Conservation (phyloP, 2,888 invertebrate species). For the Perithous albicinctus region DNA sequence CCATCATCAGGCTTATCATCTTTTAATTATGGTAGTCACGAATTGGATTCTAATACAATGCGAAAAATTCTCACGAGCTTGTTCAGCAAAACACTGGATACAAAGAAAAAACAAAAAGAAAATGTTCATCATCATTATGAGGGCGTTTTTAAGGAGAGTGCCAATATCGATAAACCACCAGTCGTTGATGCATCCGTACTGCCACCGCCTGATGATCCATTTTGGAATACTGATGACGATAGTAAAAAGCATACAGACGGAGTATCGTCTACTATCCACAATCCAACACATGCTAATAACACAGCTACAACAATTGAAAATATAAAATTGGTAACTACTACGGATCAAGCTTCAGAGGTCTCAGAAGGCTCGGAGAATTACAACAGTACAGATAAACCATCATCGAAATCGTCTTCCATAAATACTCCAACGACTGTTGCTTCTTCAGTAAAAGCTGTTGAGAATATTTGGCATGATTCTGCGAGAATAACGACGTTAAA, state of each 20-base stretch:
- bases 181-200: slow-evolving; percentile 12
- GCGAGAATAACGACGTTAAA: not conserved
- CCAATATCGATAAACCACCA: slow-evolving; percentile 79
- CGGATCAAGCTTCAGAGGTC: too few relatives aligned
- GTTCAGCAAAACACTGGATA: slow-evolving; percentile 76
- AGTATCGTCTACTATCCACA: not conserved
- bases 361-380: not conserved
- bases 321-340: not conserved
- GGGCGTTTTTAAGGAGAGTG: slow-evolving; percentile 76
- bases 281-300: not conserved
- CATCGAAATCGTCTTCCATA: not conserved
- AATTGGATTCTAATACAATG: slow-evolving; percentile 79
- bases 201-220: slow-evolving; percentile 23
- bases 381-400: not conserved
- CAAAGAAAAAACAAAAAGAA: slow-evolving; percentile 77
- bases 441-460: not conserved
- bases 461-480: not conserved
- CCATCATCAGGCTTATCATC: slow-evolving; percentile 20
- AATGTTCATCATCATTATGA: slow-evolving; percentile 78
- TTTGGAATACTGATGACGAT: not conserved
- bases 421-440: not conserved
- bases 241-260: not conserved
- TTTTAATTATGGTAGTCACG: slow-evolving; percentile 76
- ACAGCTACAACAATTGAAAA: not conserved
- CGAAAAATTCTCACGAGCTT: slow-evolving; percentile 77